Base-by-base conservation (phyloP, 35 echinoderm and acorn worm species). In the Apostichopus parvimensis region DNA sequence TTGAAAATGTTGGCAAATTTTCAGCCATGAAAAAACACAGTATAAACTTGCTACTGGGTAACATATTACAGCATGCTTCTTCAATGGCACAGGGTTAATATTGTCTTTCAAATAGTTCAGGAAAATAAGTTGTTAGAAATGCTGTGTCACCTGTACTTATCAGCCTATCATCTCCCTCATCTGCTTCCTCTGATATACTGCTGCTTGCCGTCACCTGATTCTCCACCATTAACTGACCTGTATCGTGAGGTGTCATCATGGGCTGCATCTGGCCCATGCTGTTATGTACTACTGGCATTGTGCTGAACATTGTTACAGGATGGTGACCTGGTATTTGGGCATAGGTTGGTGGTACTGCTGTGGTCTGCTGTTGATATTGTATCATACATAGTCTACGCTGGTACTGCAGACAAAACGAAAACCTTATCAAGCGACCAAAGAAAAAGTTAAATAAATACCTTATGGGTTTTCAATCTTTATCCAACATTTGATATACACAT, bases 131-230 rank as follows among this genome's bases (percentile, higher is more conserved):
- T 72, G 58, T 28, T 54, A 88, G 62, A 53, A 88, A 88, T 68
- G 86, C 86, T 73, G 45, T 23, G 62, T 88, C 86, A 88, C 86
- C 86, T 88, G 86, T 64, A 88, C 57, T 73, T 26, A 88, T 60
- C 17, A 72, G 86, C 22, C 89, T 91, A 21, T 23, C 70, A 4
- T 91, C 89, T 55, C 13, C 56, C 18, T n/a, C 53, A 17, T 91
- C 89, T n/a, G 52, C 53, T 18, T 91, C 89, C 73, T 91, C 89
- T 57, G 89, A 91, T 54, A 91, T 9, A 25, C 89, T 91, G 54
- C 89, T 91, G 14, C 20, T 79, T 17, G 89, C 54, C 9, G 89
- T 79, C 71, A 77, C 89, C 12, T 88, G 86, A 21, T 64, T 75
- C 53, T 91, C 89, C 11, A 91, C 18, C 72, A 79, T 61, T 66